Base-by-base conservation (phyloP, 2,888 invertebrate species). In the Selenia dentaria region DNA sequence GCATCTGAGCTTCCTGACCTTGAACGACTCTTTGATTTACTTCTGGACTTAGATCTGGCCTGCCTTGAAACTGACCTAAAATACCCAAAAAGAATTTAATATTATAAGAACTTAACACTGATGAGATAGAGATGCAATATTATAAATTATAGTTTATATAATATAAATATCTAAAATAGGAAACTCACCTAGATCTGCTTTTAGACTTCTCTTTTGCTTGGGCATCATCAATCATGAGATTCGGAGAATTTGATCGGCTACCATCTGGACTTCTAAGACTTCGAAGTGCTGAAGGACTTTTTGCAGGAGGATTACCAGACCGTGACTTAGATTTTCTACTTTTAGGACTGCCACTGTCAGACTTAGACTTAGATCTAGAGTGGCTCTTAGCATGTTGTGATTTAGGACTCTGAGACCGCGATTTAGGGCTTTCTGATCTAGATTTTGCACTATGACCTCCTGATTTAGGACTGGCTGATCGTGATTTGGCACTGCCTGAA, bases 171-270 rank as follows among this genome's bases (percentile, higher is more conserved):
- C 4, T 1, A 18, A 18, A 1, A 18, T 1, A 18, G 18, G 4
- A 2, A 22, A 6, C 22, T 22, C 22, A 88, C 88, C 89, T 83
- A 12, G 88, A 87, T 49, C 84, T 69, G 52, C 86, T 89, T 39
- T 79, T 82, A 0, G 87, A 76, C 51, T 86, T 87, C 2, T 75
- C 79, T 32, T 85, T 85, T 11, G 63, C 67, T 24, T 74, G 70
- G n/a, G 68, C 82, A 76, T 90, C 91, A 67, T 91, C 91, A 59
- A 91, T 91, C 88, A 91, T 91, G 6, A 91, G 78, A 58, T 89
- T 88, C 0, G 92, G 92, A 1, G 92, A 90, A 49, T 91, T 91
- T 0, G 92, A 92, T 40, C 90, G 70, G 51, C 91, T 91, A 38
- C 90, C 91, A 20, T 79, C 43, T 13, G 37, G 41, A 27, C 29